Base-by-base conservation (phyloP, 2,113 vertebrate species). In the Dasyprocta punctata region DNA sequence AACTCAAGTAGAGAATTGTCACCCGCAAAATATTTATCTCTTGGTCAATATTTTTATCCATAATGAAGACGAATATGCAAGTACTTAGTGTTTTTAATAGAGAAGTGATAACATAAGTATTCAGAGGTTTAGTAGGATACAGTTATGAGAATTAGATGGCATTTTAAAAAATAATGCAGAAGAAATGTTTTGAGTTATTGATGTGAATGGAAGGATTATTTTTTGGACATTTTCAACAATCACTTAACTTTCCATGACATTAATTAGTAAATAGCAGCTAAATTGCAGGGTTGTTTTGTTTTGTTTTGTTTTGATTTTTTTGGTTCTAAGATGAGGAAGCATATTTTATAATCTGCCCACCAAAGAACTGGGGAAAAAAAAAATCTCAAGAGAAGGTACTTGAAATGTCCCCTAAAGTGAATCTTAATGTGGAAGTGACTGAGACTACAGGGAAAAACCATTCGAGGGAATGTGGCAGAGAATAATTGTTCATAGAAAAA, bases 111-210 rank as follows among this genome's bases (percentile, higher is more conserved):
- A 78, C 13, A 33, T 30, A 33, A 90, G 33, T 73, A 24, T 85
- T 91, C 1, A 86, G 78, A 91, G 86, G 38, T 58, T 94, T 82
- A 77, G 38, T 61, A 95, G 19, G 82, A 44, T 96, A n/a, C 14
- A 89, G 6, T 83, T 96, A 89, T 92, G 73, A 92, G 47, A 94
- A 75, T 73, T 95, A 92, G 52, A 90, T 92, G n/a, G 54, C 44
- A 80, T 78, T 93, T 93, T 89, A 0, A 58, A 92, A 92, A 93
- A 49, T 65, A 78, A 60, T 91, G 11, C 10, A 65, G 38, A 80
- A 90, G 85, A 67, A 58, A 84, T 96, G 33, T 87, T 87, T 90
- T 97, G 41, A 80, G 41, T 73, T 95, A 58, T 30, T 93, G 26
- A 28, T 86, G 44, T 93, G 47, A 90, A 47, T 91, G 90, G 89